Conservation (phyloP, 2,888 invertebrate species). For the Eupsilia transversa region DNA sequence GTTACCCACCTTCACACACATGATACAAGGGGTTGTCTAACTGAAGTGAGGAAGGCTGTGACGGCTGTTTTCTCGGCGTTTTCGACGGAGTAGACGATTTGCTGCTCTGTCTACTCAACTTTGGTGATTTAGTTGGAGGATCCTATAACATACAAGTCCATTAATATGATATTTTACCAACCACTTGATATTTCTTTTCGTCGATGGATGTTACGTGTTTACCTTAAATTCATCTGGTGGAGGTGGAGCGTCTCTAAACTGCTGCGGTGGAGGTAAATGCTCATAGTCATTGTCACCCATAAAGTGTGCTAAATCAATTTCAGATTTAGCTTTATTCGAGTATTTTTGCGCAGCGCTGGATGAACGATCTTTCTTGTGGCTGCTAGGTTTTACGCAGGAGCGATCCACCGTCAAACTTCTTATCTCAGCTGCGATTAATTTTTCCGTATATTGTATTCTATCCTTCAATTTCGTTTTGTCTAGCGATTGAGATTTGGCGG, state of each 20-base stretch:
- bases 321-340: slow-evolving; percentile 90
- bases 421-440: slow-evolving; percentile 88
- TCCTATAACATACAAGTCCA: slow-evolving; percentile 76
- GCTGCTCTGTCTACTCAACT: slow-evolving; percentile 85
- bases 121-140: slow-evolving; percentile 86
- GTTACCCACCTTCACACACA: slow-evolving; percentile 92
- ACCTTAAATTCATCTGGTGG: slow-evolving; percentile 93
- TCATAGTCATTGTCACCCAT: slow-evolving; percentile 92
- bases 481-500: slow-evolving; percentile 74
- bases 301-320: slow-evolving; percentile 90
- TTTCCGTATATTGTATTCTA: slow-evolving; percentile 88
- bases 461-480: slow-evolving; percentile 85
- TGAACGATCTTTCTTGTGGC: slow-evolving; percentile 78
- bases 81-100: slow-evolving; percentile 88
- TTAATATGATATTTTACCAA: slow-evolving; percentile 33
- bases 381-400: slow-evolving; percentile 72
- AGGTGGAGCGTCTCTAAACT: slow-evolving; percentile 95
- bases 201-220: slow-evolving; percentile 58
- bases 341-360: slow-evolving; percentile 80
- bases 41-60: slow-evolving; percentile 83
- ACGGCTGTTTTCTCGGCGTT: slow-evolving; percentile 79
- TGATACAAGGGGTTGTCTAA: slow-evolving; percentile 95
- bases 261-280: slow-evolving; percentile 95
- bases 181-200: neutral
- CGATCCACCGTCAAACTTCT: slow-evolving; percentile 85